phyloP scores from a whole-genome alignment of 2,113 vertebrate genomes.

The Carassius auratus region DNA sequence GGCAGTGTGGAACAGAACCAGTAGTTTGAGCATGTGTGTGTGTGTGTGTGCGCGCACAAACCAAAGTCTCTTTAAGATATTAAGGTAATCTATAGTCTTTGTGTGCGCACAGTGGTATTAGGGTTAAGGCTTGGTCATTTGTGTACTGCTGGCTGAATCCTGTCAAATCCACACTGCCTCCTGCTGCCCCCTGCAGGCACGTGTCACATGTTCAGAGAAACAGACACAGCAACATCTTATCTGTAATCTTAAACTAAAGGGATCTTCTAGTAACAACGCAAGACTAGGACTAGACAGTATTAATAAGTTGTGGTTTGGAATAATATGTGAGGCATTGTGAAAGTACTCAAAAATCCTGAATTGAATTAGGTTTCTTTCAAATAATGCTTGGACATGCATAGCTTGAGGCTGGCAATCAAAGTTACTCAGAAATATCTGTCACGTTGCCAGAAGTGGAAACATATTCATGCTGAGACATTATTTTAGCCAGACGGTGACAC shows the following conservation, averaged over 20 bases:
- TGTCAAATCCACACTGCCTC: constrained; percentile 42
- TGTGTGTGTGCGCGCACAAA: constrained; percentile 9
- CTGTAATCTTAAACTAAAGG: background rate
- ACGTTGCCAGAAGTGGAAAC: constrained; percentile 36
- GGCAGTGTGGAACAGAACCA: constrained; percentile 23
- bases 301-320: background rate
- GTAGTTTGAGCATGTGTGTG: background rate
- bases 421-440: constrained; percentile 31
- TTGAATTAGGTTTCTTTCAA: constrained; percentile 37
- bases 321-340: constrained; percentile 2
- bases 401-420: constrained; percentile 23
- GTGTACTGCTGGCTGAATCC: constrained; percentile 28
- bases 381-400: constrained; percentile 47
- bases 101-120: constrained; percentile 24
- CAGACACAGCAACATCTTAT: background rate
- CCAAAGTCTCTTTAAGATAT: too few species aligned
- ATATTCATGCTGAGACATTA: constrained; percentile 30
- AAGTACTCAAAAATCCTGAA: constrained; percentile 20
- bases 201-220: constrained; percentile 9
- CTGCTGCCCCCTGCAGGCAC: constrained; percentile 44
- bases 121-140: constrained; percentile 36
- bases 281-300: background rate
- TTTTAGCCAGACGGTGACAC: constrained; percentile 15
- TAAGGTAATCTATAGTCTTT: too few species aligned
- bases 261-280: background rate